These are phyloP conservation scores for Melikaiella ostensackeni DNA, from an alignment of 2,888 invertebrate genomes.

Conservation along the genomic window DNA sequence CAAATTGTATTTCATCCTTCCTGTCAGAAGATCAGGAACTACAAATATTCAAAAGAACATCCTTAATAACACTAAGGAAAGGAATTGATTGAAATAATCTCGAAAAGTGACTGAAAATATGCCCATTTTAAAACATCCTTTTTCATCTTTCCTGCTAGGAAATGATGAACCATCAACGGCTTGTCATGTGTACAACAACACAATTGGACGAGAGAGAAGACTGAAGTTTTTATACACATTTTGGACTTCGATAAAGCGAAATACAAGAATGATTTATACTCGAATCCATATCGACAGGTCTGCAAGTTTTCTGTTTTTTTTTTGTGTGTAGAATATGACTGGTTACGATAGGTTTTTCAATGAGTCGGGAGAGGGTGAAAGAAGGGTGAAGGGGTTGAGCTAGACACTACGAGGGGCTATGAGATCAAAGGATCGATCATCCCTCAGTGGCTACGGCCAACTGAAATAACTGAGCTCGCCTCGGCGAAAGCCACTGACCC, in stretches of 20 bases:
- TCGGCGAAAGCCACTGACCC: conserved; percentile 68
- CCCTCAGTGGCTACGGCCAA: conserved; percentile 72
- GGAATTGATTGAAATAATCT: neutral
- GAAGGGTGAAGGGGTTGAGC: conserved; percentile 56
- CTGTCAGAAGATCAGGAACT: too few relatives aligned
- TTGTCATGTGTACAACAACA: neutral
- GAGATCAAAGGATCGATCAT: conserved; percentile 76
- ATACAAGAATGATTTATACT: neutral
- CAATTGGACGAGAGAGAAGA: neutral
- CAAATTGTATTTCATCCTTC: too few relatives aligned
- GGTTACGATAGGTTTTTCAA: conserved; percentile 66
- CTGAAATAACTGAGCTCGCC: conserved; percentile 75
- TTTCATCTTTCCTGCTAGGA: neutral
- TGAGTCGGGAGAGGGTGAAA: conserved; percentile 63
- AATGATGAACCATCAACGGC: conserved; percentile 15
- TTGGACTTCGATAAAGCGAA: neutral
- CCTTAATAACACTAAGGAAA: neutral
- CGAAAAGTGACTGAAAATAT: neutral
- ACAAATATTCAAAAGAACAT: too few relatives aligned
- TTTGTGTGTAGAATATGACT: conserved; percentile 41
- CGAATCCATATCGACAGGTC: conserved; percentile 32
- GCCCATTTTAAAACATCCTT: neutral
- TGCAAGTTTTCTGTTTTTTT: conserved; percentile 49
- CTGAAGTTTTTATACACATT: conserved; percentile 1
- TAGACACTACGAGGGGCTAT: conserved; percentile 61